Conservation (phyloP, 2,888 invertebrate species). For the Eupithecia centaureata region DNA sequence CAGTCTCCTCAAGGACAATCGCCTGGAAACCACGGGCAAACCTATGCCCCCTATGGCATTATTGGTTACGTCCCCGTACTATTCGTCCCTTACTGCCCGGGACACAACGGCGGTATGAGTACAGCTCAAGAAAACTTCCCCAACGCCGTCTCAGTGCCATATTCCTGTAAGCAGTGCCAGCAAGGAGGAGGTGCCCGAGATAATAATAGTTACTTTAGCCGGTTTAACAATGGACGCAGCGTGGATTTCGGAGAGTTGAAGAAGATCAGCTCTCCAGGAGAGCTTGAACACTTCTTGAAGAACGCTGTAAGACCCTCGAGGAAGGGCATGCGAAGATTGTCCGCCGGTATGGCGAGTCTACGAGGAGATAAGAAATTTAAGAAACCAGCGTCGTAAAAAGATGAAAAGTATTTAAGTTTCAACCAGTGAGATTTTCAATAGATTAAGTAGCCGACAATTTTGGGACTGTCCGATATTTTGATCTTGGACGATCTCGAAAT, state of each 20-base stretch:
- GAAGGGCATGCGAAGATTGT: constrained; percentile 65
- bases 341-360: constrained; percentile 46
- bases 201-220: constrained; percentile 65
- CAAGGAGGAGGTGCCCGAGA: constrained; percentile 56
- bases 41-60: constrained; percentile 83
- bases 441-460: constrained; percentile 51
- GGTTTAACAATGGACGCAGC: constrained; percentile 69
- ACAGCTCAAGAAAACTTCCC: constrained; percentile 85
- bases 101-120: constrained; percentile 73
- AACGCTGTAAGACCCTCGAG: constrained; percentile 71
- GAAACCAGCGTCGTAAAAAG: constrained; percentile 40
- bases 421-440: constrained; percentile 41
- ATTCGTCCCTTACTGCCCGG: constrained; percentile 87
- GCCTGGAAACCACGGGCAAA: constrained; percentile 45
- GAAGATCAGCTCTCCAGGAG: constrained; percentile 68
- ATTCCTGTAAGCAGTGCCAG: constrained; percentile 85
- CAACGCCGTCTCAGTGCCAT: constrained; percentile 84
- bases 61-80: constrained; percentile 89
- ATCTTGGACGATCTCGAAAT: constrained; percentile 81
- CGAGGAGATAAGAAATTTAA: constrained; percentile 56
- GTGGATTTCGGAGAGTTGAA: constrained; percentile 67
- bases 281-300: constrained; percentile 71
- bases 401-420: constrained; percentile 39
- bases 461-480: constrained; percentile 74
- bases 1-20: constrained; percentile 19